Base-by-base conservation (phyloP, 1,140 invertebrate genomes). In the Drosophila watanabei region DNA sequence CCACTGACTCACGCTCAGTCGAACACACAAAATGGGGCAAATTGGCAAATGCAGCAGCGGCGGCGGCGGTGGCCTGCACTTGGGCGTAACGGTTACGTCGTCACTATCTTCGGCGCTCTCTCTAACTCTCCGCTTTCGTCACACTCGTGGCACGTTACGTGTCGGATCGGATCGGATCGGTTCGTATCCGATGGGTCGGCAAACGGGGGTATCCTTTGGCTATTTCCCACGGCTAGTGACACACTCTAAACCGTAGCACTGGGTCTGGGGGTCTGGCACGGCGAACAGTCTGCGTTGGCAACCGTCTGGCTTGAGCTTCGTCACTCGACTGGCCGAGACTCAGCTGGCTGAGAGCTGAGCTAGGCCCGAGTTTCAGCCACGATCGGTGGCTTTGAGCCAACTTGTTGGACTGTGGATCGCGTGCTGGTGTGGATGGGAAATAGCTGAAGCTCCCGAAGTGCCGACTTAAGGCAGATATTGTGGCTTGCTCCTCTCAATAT, bases 51-150 rank as follows among this genome's bases (percentile, higher is more conserved):
- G 85, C 85, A 89, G 78, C 28, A 7, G 11, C 45, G 10, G 18
- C 43, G 13, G 45, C 72, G 68, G n/a, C 72, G 68, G 80, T 73
- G 76, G 77, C 78, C 70, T 80, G 84, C 84, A 89, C 60, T 79
- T 71, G 68, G 80, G 84, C 85, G 85, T 88, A 89, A 88, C 86
- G 86, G 87, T 88, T 89, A 88, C 85, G 85, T 89, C 76, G 68
- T 62, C 61, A 70, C 61, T 80, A 62, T 63, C 49, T 60, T 33
- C 18, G 33, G 7, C 32, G 46, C 43, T 52, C 62, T 83, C 58
- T 71, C 82, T 54, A 14, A 33, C 30, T 54, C 49, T 20, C 20
- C 58, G 57, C 60, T 70, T 64, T 76, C 51, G 75, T 77, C 56
- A 68, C 63, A 37, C 56, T 56, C 14, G 20, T 14, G 35, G 45